A percentile compares a stretch with the other conserved stretches of the same genome.
Conservation (phyloP, 2,113 vertebrate genomes). For the Tachysurus vachellii region DNA sequence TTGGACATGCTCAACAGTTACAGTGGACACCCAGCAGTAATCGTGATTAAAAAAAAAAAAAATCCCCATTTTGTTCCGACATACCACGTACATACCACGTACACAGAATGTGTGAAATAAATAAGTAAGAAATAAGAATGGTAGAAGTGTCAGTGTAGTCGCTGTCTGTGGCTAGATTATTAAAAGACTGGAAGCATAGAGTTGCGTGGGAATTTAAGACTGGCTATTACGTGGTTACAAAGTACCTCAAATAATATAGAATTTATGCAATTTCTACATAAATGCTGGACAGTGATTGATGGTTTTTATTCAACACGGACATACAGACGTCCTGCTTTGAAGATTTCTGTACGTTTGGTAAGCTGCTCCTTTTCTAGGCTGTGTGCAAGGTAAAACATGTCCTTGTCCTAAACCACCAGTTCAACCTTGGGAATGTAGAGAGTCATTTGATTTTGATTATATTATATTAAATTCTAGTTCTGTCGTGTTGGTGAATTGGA, state of each 20-base stretch:
- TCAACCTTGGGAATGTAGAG: not conserved
- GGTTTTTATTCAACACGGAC: not conserved
- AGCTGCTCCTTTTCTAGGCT: not conserved
- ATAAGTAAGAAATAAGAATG: constrained; percentile 51
- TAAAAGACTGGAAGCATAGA: constrained; percentile 50
- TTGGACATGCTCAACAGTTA: constrained; percentile 43
- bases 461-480: not conserved
- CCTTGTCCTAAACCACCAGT: not conserved
- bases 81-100: constrained; percentile 48
- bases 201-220: constrained; percentile 5
- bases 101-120: constrained; percentile 49
- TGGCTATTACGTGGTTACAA: constrained; percentile 9
- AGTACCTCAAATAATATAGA: constrained; percentile 14
- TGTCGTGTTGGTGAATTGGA: constrained; percentile 5
- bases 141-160: constrained; percentile 44
- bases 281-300: not conserved
- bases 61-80: constrained; percentile 44
- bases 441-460: not conserved
- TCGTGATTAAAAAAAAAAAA: not conserved
- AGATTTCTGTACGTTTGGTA: not conserved
- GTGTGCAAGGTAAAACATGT: not conserved
- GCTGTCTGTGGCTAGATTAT: constrained; percentile 28
- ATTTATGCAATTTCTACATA: constrained; percentile 16
- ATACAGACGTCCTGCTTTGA: too few species aligned
- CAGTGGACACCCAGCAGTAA: constrained; percentile 43